Percentiles rank a stretch among this genome's conserved stretches.
Evolutionary conservation across 2,113 vertebrate genomes (phyloP).

Genomic region (Oncorhynchus mykiss): DNA sequence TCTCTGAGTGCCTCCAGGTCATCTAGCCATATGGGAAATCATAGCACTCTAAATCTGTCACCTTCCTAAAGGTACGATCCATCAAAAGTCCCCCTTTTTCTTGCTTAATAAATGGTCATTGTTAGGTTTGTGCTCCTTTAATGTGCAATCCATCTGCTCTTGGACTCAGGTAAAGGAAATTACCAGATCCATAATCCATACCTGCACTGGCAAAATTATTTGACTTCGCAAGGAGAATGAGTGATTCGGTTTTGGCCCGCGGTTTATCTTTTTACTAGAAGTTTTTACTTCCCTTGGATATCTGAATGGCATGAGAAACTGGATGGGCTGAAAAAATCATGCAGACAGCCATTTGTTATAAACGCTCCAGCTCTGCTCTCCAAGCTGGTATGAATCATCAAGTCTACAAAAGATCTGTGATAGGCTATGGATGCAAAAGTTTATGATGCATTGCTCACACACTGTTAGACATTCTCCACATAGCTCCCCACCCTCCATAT

Average conservation of each 20-base stretch:
- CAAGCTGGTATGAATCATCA: conserved; percentile 37
- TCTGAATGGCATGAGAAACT: conserved; percentile 34
- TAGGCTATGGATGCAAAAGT: conserved; percentile 36
- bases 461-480: conserved; percentile 50
- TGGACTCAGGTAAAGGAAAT: conserved; percentile 54
- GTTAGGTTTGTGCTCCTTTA: conserved; percentile 52
- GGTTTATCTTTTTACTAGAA: conserved; percentile 45
- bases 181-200: conserved; percentile 62
- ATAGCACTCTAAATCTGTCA: conserved; percentile 55
- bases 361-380: conserved; percentile 12
- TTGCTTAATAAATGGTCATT: conserved; percentile 50
- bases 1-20: conserved; percentile 45
- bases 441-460: conserved; percentile 61
- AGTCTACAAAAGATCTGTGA: conserved; percentile 2
- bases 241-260: conserved; percentile 42
- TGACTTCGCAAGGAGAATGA: conserved; percentile 35
- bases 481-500: conserved; percentile 46
- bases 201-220: conserved; percentile 44
- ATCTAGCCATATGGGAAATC: conserved; percentile 54
- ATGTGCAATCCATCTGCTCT: conserved; percentile 68
- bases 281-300: conserved; percentile 42
- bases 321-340: conserved; percentile 23
- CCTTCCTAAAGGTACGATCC: conserved; percentile 50
- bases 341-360: conserved; percentile 38
- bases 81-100: conserved; percentile 31